These are phyloP conservation scores for Amphiprion ocellaris DNA, from an alignment of 2,113 vertebrate species.

Conservation along the genomic window DNA sequence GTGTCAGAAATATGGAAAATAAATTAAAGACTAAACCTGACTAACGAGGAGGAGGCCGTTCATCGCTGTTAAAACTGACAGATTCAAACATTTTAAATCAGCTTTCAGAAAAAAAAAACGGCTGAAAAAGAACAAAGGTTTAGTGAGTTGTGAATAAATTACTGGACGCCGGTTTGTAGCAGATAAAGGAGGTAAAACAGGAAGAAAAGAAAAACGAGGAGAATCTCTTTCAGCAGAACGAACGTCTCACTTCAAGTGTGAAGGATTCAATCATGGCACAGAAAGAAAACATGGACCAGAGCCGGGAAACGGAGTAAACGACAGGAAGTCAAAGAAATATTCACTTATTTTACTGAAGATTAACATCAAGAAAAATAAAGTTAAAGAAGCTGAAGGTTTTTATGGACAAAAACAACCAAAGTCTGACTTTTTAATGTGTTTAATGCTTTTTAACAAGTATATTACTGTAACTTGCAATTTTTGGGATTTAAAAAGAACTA, in stretches of 20 bases:
- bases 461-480: no score
- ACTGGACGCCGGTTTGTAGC: not conserved
- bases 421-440: no score
- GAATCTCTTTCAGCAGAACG: slow-evolving; percentile 20
- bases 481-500: no score
- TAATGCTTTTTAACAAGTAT: no score
- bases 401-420: no score
- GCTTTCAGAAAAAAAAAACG: slow-evolving; percentile 49
- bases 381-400: no score
- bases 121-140: not conserved
- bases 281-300: not conserved
- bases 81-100: not conserved
- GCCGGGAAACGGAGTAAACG: no score
- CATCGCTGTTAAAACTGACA: not conserved
- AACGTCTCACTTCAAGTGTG: slow-evolving; percentile 40
- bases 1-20: not conserved
- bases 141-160: slow-evolving; percentile 55
- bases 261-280: slow-evolving; percentile 48
- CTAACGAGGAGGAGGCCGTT: not conserved
- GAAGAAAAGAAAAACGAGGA: not conserved
- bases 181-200: not conserved
- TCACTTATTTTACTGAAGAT: no score
- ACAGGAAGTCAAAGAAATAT: no score
- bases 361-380: no score
- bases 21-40: no score